phyloP scores from a whole-genome alignment of 2,888 invertebrate genomes.

The Tortrix viridana region DNA sequence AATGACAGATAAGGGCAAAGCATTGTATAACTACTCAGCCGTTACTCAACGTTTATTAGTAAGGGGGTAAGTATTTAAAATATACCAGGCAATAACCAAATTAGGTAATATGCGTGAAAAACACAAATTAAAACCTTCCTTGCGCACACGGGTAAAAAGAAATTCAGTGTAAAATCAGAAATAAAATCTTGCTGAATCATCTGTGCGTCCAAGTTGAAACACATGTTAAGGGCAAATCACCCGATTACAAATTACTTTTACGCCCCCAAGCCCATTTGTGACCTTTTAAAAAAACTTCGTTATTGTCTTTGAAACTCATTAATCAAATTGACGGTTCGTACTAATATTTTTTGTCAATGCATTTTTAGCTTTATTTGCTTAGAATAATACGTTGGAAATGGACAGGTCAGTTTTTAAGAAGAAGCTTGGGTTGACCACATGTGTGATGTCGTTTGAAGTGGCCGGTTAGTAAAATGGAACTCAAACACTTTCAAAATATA shows the following conservation, averaged over 20 bases:
- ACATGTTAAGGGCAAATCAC: slow-evolving; percentile 17
- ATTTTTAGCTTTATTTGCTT: neutral
- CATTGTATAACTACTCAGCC: no score
- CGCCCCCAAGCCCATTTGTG: slow-evolving; percentile 14
- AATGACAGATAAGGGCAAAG: no score
- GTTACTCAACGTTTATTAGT: no score
- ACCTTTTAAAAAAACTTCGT: slow-evolving; percentile 9
- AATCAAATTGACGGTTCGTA: slow-evolving; percentile 4
- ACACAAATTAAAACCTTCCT: no score
- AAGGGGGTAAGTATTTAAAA: no score
- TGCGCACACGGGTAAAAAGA: no score
- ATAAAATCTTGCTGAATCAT: neutral
- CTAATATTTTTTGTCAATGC: neutral
- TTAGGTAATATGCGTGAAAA: no score
- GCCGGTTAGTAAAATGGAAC: neutral
- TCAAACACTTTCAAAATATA: no score
- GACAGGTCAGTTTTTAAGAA: no score
- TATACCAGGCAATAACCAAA: no score
- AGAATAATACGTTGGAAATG: neutral
- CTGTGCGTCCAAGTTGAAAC: slow-evolving; percentile 6
- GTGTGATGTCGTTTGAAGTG: neutral
- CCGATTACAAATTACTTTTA: slow-evolving; percentile 14
- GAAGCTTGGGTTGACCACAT: no score
- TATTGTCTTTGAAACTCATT: slow-evolving; percentile 26
- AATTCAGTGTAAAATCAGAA: no score